Evolutionary conservation across 2,888 invertebrate species (phyloP), one percentile per base, ranked within the genome.

Genomic region (Beris morrisii): DNA sequence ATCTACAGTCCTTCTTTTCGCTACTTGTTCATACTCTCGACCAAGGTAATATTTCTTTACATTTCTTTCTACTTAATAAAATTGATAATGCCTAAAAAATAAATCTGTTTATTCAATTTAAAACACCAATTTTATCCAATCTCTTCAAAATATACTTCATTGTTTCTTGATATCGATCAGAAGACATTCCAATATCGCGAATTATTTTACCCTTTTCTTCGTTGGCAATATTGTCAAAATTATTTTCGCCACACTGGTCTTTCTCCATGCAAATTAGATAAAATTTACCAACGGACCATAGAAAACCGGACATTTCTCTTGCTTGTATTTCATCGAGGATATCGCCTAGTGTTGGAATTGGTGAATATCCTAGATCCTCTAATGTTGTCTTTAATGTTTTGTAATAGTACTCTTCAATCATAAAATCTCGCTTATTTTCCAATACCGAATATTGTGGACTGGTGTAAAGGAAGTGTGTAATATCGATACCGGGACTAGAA

Each of bases 401-500:
- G 13, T 44, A 58, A 13, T 58, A 58, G 30, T 58, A 58, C 12
- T 45, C 58, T 38, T 44, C 72, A 15, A 81, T 73, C 0, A 81
- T 69, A 12, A 71, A 69, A 12, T 76, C 72, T 0, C 77, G 73
- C 46, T 75, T 72, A 0, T 69, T 68, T 6, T 44, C 66, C 0
- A 80, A 68, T 1, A 77, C 76, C 15, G 78, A 74, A 45, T 77
- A 70, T 44, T 77, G 73, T 3, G 77, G 69, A 69, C 79, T 80
- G 4, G 81, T 81, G 30, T 76, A 76, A 0, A 81, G 68, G 44
- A 81, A 81, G 66, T 81, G 81, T 53, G 79, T 80, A 4, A 81
- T 67, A 70, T 81, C 81, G 22, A 79, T 76, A 3, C 80, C 81
- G 7, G 76, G 74, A 58, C 79, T 80, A 15, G 76, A 75, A 56